These are phyloP conservation scores for Drosophila eohydei DNA, from an alignment of 2,888 invertebrate genomes.

Conservation along the genomic window DNA sequence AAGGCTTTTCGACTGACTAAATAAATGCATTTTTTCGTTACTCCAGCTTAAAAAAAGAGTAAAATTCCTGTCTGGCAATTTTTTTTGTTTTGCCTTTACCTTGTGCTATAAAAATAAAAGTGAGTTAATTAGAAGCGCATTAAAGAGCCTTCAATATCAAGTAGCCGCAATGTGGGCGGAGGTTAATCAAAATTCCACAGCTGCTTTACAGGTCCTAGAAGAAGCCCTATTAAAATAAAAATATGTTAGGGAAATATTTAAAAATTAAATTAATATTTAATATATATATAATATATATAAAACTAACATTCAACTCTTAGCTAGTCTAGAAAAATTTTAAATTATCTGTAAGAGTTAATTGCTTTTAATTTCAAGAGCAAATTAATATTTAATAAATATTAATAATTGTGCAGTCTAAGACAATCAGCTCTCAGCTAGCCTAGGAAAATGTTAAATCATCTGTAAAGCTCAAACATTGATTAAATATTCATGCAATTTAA, in stretches of 20 bases:
- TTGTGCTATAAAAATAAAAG: neutral
- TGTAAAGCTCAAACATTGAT: neutral
- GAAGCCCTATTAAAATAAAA: neutral
- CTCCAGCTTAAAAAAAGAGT: neutral
- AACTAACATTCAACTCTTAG: no score
- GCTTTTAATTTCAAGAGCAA: no score
- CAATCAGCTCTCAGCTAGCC: neutral
- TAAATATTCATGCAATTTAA: constrained; percentile 18
- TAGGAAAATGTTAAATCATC: neutral
- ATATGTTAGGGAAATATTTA: neutral
- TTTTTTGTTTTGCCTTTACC: neutral
- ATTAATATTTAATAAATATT: neutral
- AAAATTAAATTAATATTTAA: neutral
- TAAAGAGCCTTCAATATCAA: neutral
- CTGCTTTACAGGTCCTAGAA: neutral
- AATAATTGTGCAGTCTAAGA: no score
- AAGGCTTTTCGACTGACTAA: neutral
- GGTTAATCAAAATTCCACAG: neutral
- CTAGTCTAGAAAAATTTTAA: no score
- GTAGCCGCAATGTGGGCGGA: neutral
- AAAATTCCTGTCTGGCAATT: neutral
- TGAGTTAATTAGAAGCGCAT: constrained; percentile 1
- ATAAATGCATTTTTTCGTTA: neutral
- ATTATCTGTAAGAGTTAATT: no score
- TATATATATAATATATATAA: no score